Evolutionary conservation across 2,797 vertebrate species (phyloP).

Genomic region (Lagocephalus sceleratus): DNA sequence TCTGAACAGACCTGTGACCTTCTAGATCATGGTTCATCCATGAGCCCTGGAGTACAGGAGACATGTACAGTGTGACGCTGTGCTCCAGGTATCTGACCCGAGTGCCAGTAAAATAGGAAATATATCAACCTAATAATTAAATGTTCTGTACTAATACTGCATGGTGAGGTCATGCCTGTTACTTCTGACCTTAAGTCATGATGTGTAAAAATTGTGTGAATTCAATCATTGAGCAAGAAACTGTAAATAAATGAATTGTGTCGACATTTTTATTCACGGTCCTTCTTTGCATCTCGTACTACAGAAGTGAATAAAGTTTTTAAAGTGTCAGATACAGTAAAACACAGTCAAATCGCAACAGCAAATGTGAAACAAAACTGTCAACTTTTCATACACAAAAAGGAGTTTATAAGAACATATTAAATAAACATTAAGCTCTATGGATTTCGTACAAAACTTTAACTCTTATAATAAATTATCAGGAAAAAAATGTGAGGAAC

Average conservation of each 20-base stretch:
- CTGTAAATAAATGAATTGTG: slow-evolving; percentile 79
- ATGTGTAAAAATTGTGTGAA: slow-evolving; percentile 75
- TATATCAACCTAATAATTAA: slow-evolving; percentile 39
- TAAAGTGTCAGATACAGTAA: too few relatives aligned
- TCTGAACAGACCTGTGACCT: too few relatives aligned
- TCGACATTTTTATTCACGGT: neutral
- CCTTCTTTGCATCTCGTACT: too few relatives aligned
- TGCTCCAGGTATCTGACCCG: slow-evolving; percentile 37
- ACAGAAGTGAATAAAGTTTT: neutral
- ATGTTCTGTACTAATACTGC: slow-evolving; percentile 61
- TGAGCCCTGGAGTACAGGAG: too few relatives aligned
- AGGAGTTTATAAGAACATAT: slow-evolving; percentile 9
- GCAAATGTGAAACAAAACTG: neutral
- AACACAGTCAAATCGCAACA: neutral
- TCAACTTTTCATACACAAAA: slow-evolving; percentile 12
- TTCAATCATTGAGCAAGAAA: slow-evolving; percentile 52
- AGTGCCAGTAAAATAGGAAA: slow-evolving; percentile 26
- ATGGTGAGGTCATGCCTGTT: slow-evolving; percentile 55
- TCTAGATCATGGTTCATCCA: too few relatives aligned
- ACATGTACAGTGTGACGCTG: slow-evolving; percentile 25
- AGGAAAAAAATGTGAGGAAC: neutral
- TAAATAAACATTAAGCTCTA: neutral
- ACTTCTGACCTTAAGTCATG: slow-evolving; percentile 34
- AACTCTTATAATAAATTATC: neutral
- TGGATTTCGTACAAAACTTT: neutral